Evolutionary conservation across 2,888 invertebrate species (phyloP).

Genomic region (Lasioglossum figueresi): DNA sequence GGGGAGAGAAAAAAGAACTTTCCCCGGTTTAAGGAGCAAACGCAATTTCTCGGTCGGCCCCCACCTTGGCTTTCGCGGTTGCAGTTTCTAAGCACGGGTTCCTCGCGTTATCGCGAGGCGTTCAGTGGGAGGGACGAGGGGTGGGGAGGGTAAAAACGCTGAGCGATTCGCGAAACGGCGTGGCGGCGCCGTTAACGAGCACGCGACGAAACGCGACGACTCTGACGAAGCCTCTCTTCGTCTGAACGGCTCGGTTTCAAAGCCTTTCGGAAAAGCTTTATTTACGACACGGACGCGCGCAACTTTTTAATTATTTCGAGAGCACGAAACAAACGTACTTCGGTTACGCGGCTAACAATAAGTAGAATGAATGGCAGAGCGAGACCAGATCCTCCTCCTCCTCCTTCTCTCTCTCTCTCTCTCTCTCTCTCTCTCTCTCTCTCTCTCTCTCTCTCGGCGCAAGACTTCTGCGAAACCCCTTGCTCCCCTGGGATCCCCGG

Average conservation of each 20-base stretch:
- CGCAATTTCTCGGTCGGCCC: constrained; percentile 70
- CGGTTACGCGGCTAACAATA: constrained; percentile 28
- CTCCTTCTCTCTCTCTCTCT: too few species aligned
- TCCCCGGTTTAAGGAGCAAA: constrained; percentile 65
- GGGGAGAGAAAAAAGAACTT: constrained; percentile 46
- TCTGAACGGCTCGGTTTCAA: constrained; percentile 17
- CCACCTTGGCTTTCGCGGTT: constrained; percentile 68
- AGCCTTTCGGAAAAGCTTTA: constrained; percentile 16
- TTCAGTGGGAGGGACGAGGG: not conserved
- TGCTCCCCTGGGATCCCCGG: not conserved
- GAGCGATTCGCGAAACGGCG: not conserved
- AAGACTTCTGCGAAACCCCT: constrained; percentile 8
- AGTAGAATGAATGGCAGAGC: constrained; percentile 43
- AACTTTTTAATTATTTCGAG: constrained; percentile 53
- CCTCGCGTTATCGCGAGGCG: not conserved
- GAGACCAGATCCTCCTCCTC: constrained; percentile 7
- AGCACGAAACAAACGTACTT: constrained; percentile 19
- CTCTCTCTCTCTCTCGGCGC: too few species aligned
- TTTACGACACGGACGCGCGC: constrained; percentile 23
- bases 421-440: too few species aligned
- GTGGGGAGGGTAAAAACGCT: not conserved
- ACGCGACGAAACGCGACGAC: constrained; percentile 42
- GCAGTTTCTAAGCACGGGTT: constrained; percentile 74
- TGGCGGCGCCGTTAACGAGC: constrained; percentile 57
- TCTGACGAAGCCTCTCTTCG: not conserved